Base-by-base conservation (phyloP, 2,888 invertebrate species). In the Colletes collaris region DNA sequence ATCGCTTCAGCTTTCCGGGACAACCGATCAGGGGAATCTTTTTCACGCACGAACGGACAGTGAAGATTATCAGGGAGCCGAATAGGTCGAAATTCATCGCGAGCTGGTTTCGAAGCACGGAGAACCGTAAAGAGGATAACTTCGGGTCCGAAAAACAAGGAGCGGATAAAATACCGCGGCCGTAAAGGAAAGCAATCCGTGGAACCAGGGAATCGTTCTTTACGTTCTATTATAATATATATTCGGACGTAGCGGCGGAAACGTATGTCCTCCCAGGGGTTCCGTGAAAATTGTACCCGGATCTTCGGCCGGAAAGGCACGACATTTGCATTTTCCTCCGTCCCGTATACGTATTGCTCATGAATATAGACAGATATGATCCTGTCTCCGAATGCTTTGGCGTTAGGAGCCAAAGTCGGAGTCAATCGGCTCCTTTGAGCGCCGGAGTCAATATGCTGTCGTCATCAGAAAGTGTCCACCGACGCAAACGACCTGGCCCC, bases 321-420 rank as follows among this genome's bases (percentile, higher is more conserved):
- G 81, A 80, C 84, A 87, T 87, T 87, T 87, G 87, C 87, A 87
- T 87, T 84, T 86, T 79, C 78, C 78, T 81, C 74, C 56, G 70
- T 70, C 72, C 75, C 63, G 86, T 83, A 81, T 84, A 79, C 84
- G 87, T 86, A 87, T 84, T 77, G 86, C 86, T 87, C 86, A 87
- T 87, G 86, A 87, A 87, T 87, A 87, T 87, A 87, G 86, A 87
- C 86, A 84, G 86, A 87, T 87, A 85, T 81, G 86, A 87, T 87
- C 85, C 85, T 83, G 82, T 87, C 82, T 82, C 79, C 78, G 77
- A 83, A 83, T 86, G 86, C 86, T 78, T 81, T 76, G 83, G 73
- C 77, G 73, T 79, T 78, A 72, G 84, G 52, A 77, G 60, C 65
- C 75, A 75, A 75, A 79, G 73, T 55, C 70, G 53, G 71, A 77